Evolutionary conservation across 2,113 vertebrate species (phyloP).

Genomic region (Ciconia maguari): DNA sequence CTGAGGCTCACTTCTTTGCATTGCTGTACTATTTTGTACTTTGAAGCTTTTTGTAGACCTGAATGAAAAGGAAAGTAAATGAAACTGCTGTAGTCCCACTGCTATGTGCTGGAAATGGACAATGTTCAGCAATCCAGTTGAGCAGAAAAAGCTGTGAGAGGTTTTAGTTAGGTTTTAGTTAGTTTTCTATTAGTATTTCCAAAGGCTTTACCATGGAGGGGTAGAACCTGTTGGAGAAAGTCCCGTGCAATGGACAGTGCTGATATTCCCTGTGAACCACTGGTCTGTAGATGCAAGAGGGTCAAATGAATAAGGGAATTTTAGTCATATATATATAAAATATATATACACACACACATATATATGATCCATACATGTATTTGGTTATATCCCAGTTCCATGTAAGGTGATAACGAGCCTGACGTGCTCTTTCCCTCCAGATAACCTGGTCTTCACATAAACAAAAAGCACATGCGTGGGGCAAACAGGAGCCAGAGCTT

Average conservation of each 20-base stretch:
- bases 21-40: background rate
- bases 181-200: background rate
- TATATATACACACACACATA: too few species aligned
- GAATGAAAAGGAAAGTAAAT: background rate
- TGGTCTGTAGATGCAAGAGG: background rate
- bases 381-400: background rate
- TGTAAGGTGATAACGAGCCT: background rate
- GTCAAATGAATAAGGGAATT: background rate
- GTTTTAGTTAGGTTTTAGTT: background rate
- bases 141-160: background rate
- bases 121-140: background rate
- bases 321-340: background rate
- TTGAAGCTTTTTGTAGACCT: background rate
- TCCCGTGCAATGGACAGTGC: fast-evolving
- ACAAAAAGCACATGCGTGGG: fast-evolving
- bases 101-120: background rate
- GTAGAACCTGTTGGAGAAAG: background rate
- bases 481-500: background rate
- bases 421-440: background rate
- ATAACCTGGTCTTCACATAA: background rate
- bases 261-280: background rate
- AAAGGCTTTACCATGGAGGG: background rate
- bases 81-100: background rate
- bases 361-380: background rate
- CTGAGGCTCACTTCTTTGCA: background rate